Base-by-base conservation (phyloP, 2,888 invertebrate genomes). In the Torymus aiolomorphi region DNA sequence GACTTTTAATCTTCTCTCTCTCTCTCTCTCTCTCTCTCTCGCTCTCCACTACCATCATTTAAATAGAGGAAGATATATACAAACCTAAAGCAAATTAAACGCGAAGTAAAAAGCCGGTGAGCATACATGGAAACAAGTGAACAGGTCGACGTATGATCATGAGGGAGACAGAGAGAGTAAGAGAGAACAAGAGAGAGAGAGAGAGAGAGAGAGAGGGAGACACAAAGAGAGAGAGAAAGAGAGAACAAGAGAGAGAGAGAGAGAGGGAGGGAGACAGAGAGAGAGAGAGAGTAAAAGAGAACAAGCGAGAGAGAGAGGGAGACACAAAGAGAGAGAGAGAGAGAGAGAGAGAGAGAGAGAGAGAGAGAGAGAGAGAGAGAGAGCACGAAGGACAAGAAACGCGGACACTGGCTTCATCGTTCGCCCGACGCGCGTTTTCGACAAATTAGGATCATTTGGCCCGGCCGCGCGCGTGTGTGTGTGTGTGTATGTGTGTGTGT, bases 371-470 rank as follows among this genome's bases (percentile, higher is more conserved):
- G 31, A 31, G 0, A 31, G 31, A 31, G 2, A 31, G 31, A 31
- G 31, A 2, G 51, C n/a, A 14, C 14, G 24, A 10, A 62, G 31
- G 52, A 62, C 54, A 63, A 62, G 73, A 73, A 51, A 59, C n/a
- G 66, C 20, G 0, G 31, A n/a, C n/a, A n/a, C 2, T 61, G 20
- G 20, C 20, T 20, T 20, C 20, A 20, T 20, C 2, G 20, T 20
- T 20, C 20, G 20, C 20, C 20, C 20, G 20, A 14, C 20, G 24
- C 42, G 31, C 54, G 63, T 65, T 65, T 71, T 71, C 71, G 77
- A 66, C 77, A 77, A 77, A 77, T 77, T 77, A 69, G 61, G 61
- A 62, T 69, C 76, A 62, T 76, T 76, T 66, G 51, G 66, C 14
- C 57, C 31, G 49, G 8, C 14, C 49, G 31, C 18, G 11, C 18